A percentile compares a stretch with the other conserved stretches of the same genome.
Conservation (phyloP, 2,797 vertebrate species). For the Amniataba percoides region DNA sequence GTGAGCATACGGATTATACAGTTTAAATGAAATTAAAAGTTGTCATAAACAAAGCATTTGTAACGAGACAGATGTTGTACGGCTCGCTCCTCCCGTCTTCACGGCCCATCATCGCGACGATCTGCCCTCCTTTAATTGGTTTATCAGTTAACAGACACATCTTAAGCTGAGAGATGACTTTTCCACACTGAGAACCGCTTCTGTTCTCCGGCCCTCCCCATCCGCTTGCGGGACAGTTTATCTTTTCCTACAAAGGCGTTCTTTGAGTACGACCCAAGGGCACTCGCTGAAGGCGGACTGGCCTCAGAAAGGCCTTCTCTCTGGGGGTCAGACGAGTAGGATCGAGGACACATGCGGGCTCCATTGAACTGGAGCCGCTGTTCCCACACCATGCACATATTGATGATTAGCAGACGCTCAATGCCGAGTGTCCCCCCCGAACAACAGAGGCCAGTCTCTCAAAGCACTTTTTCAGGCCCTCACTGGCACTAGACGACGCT, state of each 20-base stretch:
- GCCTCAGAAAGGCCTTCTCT: constrained; percentile 44
- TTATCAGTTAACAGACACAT: constrained; percentile 51
- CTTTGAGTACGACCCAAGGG: constrained; percentile 54
- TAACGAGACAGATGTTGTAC: constrained; percentile 27
- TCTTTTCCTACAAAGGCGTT: constrained; percentile 60
- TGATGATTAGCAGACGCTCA: constrained; percentile 48
- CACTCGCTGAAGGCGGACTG: constrained; percentile 30
- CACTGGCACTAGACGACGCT: neutral
- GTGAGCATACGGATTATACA: neutral
- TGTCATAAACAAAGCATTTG: constrained; percentile 20
- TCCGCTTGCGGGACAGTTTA: constrained; percentile 38
- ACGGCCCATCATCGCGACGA: constrained; percentile 22
- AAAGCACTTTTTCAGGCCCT: neutral
- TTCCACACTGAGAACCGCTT: constrained; percentile 34
- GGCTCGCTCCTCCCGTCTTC: constrained; percentile 10
- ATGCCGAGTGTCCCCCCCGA: constrained; percentile 18
- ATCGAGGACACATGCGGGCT: constrained; percentile 40
- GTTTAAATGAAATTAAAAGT: constrained; percentile 28
- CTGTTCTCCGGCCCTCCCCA: constrained; percentile 55
- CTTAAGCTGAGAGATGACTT: constrained; percentile 61
- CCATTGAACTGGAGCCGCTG: constrained; percentile 19
- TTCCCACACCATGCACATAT: constrained; percentile 29
- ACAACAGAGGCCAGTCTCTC: neutral
- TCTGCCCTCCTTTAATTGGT: constrained; percentile 54
- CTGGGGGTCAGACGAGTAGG: constrained; percentile 55